These are phyloP conservation scores for Microcebus lehilahytsara DNA, from an alignment of 2,113 vertebrate species.

Conservation along the genomic window DNA sequence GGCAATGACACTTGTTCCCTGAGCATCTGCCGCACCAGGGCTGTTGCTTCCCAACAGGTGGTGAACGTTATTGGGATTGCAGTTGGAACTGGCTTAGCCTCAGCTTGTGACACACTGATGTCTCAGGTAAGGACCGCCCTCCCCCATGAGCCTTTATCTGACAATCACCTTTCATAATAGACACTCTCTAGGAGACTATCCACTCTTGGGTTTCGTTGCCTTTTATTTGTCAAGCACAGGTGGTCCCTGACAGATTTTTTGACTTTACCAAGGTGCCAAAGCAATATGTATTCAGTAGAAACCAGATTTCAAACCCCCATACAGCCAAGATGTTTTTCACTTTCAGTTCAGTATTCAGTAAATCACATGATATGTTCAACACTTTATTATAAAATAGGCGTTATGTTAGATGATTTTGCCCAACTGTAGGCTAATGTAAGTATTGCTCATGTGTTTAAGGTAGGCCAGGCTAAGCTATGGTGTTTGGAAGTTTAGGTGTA, in stretches of 20 bases:
- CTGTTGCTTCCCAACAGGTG: slow-evolving; percentile 70
- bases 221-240: neutral
- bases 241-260: neutral
- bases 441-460: neutral
- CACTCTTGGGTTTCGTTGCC: neutral
- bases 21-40: too few species aligned
- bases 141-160: neutral
- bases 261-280: neutral
- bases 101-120: slow-evolving; percentile 83
- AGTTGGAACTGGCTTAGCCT: slow-evolving; percentile 80
- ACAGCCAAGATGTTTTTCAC: neutral
- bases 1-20: neutral
- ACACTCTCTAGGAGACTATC: neutral
- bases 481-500: neutral
- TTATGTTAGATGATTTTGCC: neutral
- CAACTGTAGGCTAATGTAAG: neutral
- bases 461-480: neutral
- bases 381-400: neutral
- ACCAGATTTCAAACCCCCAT: neutral
- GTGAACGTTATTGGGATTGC: slow-evolving; percentile 84
- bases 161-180: neutral
- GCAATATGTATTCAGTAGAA: neutral
- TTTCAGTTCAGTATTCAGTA: neutral
- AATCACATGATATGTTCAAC: neutral
- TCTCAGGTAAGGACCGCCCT: slow-evolving; percentile 80